These are phyloP conservation scores for Apostichopus californicus DNA, from an alignment of 35 echinoderm and acorn worm species.

Conservation along the genomic window DNA sequence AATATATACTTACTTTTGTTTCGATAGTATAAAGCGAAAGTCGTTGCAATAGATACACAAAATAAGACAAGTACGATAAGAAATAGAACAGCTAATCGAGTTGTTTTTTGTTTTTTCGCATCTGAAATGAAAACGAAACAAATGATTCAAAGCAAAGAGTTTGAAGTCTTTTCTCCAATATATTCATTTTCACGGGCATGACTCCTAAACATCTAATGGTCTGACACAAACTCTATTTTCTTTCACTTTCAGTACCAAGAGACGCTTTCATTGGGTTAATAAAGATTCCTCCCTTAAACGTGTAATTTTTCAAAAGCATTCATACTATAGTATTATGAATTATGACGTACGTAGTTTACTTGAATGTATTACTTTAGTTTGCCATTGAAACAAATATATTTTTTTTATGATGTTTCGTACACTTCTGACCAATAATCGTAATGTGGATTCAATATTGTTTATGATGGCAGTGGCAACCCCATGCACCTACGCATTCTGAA, in stretches of 20 bases:
- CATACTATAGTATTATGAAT: too few species aligned
- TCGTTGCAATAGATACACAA: background rate
- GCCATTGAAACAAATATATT: too few species aligned
- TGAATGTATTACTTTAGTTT: too few species aligned
- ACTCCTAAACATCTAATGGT: background rate
- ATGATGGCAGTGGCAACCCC: too few species aligned
- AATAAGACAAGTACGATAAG: background rate
- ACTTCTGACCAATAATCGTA: too few species aligned
- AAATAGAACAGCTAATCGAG: background rate
- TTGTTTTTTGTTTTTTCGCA: background rate
- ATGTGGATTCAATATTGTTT: too few species aligned
- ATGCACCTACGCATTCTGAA: too few species aligned
- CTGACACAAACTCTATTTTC: background rate
- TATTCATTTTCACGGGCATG: background rate
- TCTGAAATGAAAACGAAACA: too few species aligned
- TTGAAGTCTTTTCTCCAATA: background rate
- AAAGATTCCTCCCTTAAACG: too few species aligned
- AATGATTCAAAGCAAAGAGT: background rate
- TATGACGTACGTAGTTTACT: too few species aligned
- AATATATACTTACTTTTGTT: background rate
- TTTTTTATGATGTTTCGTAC: too few species aligned
- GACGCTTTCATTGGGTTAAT: background rate
- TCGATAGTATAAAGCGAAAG: background rate
- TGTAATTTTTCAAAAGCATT: too few species aligned
- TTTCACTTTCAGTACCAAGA: background rate